Evolutionary conservation across 2,888 invertebrate species (phyloP).

Genomic region (Ptychoptera albimana): DNA sequence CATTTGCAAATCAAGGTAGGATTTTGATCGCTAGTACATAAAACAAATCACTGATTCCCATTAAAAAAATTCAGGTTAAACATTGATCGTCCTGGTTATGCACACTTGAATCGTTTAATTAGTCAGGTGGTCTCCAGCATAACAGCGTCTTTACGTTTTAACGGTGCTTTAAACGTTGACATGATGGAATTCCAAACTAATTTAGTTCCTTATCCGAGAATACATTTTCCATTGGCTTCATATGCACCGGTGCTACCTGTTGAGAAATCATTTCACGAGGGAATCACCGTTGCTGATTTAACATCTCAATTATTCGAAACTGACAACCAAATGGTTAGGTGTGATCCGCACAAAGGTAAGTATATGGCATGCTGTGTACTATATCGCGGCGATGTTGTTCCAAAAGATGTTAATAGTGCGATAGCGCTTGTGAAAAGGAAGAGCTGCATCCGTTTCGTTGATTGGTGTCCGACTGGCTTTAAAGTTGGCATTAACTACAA

Average conservation of each 20-base stretch:
- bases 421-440: conserved; percentile 64
- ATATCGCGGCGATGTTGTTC: conserved; percentile 80
- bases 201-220: conserved; percentile 80
- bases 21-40: background rate
- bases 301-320: conserved; percentile 76
- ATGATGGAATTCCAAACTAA: conserved; percentile 84
- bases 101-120: conserved; percentile 50
- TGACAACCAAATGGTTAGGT: conserved; percentile 74
- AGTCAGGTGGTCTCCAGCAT: conserved; percentile 61
- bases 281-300: conserved; percentile 59
- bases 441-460: conserved; percentile 70
- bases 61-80: conserved; percentile 24
- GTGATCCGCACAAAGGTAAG: conserved; percentile 60
- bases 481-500: conserved; percentile 67
- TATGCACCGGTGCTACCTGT: conserved; percentile 58
- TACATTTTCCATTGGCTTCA: conserved; percentile 69
- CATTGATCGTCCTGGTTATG: conserved; percentile 48
- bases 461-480: conserved; percentile 84
- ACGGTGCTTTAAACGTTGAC: conserved; percentile 73
- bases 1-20: conserved; percentile 56
- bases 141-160: conserved; percentile 67
- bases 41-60: background rate
- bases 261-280: conserved; percentile 54
- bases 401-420: conserved; percentile 74
- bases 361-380: conserved; percentile 83